A percentile compares a stretch with the other conserved stretches of the same genome.
Evolutionary conservation across 2,797 vertebrate genomes (phyloP).

Genomic region (Ctenopoma multispine): DNA sequence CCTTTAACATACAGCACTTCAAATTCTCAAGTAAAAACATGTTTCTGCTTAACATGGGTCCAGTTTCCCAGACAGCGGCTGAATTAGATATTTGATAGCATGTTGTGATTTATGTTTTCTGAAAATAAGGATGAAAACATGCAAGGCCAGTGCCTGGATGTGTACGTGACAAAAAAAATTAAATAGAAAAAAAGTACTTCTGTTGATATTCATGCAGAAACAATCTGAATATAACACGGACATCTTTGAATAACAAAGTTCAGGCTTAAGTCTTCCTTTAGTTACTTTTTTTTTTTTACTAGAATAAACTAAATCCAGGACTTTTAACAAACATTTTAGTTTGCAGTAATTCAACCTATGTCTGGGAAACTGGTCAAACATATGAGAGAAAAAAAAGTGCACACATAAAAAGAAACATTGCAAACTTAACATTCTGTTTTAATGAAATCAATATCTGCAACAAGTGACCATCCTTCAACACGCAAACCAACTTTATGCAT

Average conservation of each 20-base stretch:
- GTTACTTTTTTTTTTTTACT: not conserved
- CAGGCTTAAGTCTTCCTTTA: not conserved
- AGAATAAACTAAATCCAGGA: not conserved
- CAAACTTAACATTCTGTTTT: constrained; percentile 22
- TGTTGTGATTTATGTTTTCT: not conserved
- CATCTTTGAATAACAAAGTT: not conserved
- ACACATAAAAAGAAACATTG: constrained; percentile 43
- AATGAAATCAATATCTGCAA: constrained; percentile 33
- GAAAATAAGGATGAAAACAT: not conserved
- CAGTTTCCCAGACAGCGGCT: constrained; percentile 31
- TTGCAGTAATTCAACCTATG: constrained; percentile 1
- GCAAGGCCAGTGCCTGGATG: not conserved
- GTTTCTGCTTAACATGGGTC: constrained; percentile 19
- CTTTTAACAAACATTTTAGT: not conserved
- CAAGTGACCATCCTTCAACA: constrained; percentile 31
- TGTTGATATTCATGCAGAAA: not conserved
- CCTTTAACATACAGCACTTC: constrained; percentile 40
- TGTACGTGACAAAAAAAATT: not conserved
- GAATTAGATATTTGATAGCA: not conserved
- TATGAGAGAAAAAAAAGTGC: constrained; percentile 25
- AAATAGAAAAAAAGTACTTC: too few species aligned
- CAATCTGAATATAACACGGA: not conserved
- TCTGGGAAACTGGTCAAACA: constrained; percentile 34
- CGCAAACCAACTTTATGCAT: constrained; percentile 15
- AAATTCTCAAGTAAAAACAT: constrained; percentile 59